These are phyloP conservation scores for Myiotriccus ornatus DNA, from an alignment of 2,797 vertebrate genomes.

Conservation along the genomic window DNA sequence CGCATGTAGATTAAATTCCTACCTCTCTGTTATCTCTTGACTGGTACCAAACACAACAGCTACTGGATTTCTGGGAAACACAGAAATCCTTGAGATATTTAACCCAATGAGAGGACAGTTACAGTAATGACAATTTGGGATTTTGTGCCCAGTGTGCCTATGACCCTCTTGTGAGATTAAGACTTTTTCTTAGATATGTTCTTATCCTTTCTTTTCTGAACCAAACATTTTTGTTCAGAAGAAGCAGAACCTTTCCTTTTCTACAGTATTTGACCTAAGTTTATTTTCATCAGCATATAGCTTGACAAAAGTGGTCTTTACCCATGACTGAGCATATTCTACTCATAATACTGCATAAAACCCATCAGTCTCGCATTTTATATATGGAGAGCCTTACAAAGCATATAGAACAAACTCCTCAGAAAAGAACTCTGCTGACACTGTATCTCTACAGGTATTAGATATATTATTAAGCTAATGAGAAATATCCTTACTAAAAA, in stretches of 20 bases:
- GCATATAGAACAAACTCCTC: neutral
- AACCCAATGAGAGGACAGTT: neutral
- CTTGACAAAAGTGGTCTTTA: neutral
- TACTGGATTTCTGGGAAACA: neutral
- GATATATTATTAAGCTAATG: neutral
- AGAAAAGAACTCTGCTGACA: neutral
- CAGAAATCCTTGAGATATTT: neutral
- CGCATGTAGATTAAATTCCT: neutral
- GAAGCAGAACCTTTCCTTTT: neutral
- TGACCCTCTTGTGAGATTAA: neutral
- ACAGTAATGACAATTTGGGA: neutral
- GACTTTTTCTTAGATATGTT: neutral
- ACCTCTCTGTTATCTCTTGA: neutral
- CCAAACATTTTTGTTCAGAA: neutral
- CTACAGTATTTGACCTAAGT: neutral
- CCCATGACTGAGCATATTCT: neutral
- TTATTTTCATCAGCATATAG: neutral
- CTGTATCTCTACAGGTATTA: neutral
- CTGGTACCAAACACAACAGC: neutral
- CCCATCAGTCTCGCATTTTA: neutral
- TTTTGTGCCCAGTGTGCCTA: neutral
- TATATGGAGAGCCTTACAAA: neutral
- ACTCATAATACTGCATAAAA: neutral
- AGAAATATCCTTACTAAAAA: neutral
- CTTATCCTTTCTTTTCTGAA: neutral